phyloP scores from a whole-genome alignment of 2,113 vertebrate species.

The Saiga tatarica region DNA sequence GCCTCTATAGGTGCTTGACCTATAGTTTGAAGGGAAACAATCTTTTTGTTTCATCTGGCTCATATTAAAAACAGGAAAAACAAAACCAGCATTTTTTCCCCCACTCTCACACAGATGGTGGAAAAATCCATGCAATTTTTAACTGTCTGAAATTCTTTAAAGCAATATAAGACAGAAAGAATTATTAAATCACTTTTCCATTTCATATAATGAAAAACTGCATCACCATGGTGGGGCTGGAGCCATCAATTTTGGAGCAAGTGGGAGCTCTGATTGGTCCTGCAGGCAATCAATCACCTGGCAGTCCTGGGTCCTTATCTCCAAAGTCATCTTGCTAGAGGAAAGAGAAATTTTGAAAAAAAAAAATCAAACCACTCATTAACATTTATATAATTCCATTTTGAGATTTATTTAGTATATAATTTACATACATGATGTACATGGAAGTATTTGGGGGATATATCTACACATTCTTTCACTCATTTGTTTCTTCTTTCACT shows the following conservation, averaged over 20 bases:
- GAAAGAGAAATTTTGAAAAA: slow-evolving; percentile 65
- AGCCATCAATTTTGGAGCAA: slow-evolving; percentile 87
- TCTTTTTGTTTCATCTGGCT: slow-evolving; percentile 92
- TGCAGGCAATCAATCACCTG: slow-evolving; percentile 86
- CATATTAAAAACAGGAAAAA: slow-evolving; percentile 89
- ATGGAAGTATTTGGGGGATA: no score
- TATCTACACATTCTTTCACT: not conserved
- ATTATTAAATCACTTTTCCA: slow-evolving; percentile 90
- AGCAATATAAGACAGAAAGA: slow-evolving; percentile 88
- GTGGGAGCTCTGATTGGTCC: slow-evolving; percentile 88
- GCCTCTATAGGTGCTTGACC: slow-evolving; percentile 91
- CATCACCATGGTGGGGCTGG: slow-evolving; percentile 84
- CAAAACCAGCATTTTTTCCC: slow-evolving; percentile 84
- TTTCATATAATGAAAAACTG: slow-evolving; percentile 92
- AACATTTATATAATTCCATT: slow-evolving; percentile 51
- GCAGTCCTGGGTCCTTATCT: slow-evolving; percentile 84
- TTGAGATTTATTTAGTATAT: not conserved
- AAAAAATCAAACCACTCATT: slow-evolving; percentile 38
- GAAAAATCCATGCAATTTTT: slow-evolving; percentile 88
- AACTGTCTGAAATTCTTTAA: slow-evolving; percentile 88
- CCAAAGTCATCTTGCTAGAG: slow-evolving; percentile 61
- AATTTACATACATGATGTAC: not conserved
- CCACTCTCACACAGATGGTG: slow-evolving; percentile 90
- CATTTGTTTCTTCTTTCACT: not conserved
- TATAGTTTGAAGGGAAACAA: slow-evolving; percentile 90